phyloP scores from a whole-genome alignment of 2,888 invertebrate species.

The Nasonia oneida region DNA sequence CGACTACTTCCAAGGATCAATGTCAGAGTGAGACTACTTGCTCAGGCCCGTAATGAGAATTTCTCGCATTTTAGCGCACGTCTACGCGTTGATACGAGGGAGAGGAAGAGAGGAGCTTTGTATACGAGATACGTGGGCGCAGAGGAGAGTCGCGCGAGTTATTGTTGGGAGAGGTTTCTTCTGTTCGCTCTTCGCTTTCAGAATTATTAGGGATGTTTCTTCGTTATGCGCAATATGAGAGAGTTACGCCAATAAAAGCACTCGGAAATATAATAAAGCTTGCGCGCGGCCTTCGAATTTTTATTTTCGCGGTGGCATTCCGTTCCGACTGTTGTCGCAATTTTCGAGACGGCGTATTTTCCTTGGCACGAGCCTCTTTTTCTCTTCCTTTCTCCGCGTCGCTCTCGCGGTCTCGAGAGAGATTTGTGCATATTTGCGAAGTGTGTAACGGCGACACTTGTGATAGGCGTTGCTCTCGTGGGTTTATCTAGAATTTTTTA shows the following conservation, averaged over 20 bases:
- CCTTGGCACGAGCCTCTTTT: constrained; percentile 19
- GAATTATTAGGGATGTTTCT: not conserved
- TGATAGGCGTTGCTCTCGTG: not conserved
- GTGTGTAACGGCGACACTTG: not conserved
- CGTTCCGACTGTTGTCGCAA: not conserved
- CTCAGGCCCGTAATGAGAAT: constrained; percentile 71
- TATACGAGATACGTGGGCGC: not conserved
- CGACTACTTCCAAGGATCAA: constrained; percentile 64
- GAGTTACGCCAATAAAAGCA: not conserved
- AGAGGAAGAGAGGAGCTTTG: not conserved
- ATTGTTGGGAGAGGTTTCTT: not conserved
- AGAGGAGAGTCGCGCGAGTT: not conserved
- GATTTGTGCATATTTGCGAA: not conserved
- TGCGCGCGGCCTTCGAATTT: not conserved
- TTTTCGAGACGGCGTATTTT: constrained; percentile 6
- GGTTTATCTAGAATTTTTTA: not conserved
- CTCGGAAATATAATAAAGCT: not conserved
- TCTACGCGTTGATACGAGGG: not conserved
- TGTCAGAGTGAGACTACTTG: constrained; percentile 57
- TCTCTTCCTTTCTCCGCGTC: not conserved
- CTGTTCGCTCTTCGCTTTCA: not conserved
- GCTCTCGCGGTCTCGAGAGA: not conserved
- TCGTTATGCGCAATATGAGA: not conserved
- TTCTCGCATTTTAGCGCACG: constrained; percentile 70
- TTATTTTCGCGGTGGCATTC: not conserved